Evolutionary conservation across 2,113 vertebrate genomes (phyloP).

Genomic region (Propithecus coquereli): DNA sequence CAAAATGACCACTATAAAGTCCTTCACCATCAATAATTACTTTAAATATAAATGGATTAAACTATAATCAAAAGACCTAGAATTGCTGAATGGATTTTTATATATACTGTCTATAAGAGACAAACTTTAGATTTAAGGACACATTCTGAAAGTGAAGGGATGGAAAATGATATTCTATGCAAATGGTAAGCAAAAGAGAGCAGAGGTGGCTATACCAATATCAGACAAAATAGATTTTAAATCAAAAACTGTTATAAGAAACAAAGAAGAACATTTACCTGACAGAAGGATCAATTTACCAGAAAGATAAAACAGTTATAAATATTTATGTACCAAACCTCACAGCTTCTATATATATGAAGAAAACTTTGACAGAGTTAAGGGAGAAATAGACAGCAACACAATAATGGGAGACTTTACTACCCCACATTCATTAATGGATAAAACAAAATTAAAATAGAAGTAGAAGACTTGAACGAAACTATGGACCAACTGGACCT

Average conservation of each 20-base stretch:
- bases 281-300: not conserved
- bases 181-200: not conserved
- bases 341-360: not conserved
- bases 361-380: not conserved
- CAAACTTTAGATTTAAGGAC: not conserved
- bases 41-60: not conserved
- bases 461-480: not conserved
- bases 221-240: not conserved
- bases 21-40: not conserved
- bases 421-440: not conserved
- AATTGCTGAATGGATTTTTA: not conserved
- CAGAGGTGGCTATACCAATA: not conserved
- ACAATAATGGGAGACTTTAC: not conserved
- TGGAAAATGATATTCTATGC: not conserved
- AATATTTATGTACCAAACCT: not conserved
- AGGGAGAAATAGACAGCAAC: not conserved
- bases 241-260: not conserved
- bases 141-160: not conserved
- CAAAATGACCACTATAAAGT: not conserved
- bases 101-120: not conserved
- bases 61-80: not conserved
- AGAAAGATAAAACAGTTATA: not conserved
- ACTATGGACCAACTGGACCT: not conserved
- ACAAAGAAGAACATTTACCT: not conserved
- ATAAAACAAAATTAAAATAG: not conserved